A percentile compares a stretch with the other conserved stretches of the same genome.
Conservation (phyloP, 1,140 invertebrate genomes). For the Meloidogyne exigua region DNA sequence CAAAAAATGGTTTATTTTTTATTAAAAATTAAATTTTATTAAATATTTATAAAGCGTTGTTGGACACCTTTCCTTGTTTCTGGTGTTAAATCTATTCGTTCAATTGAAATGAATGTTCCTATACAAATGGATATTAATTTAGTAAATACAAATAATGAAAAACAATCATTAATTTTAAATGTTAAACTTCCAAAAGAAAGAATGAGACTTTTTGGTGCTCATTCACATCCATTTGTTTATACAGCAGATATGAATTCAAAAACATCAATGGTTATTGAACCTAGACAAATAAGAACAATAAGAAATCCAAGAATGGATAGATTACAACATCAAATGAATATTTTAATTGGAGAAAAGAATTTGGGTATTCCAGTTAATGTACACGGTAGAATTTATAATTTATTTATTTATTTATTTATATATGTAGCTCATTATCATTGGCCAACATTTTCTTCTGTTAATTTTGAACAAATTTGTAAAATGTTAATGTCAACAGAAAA, state of each 20-base stretch:
- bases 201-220: slow-evolving; percentile 31
- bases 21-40: neutral
- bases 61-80: slow-evolving; percentile 34
- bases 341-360: slow-evolving; percentile 14
- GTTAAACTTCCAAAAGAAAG: slow-evolving; percentile 39
- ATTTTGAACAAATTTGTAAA: slow-evolving; percentile 3
- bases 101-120: slow-evolving; percentile 41
- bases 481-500: slow-evolving; percentile 20
- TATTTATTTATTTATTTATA: neutral
- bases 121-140: slow-evolving; percentile 37
- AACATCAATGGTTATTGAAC: slow-evolving; percentile 10
- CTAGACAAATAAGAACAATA: slow-evolving; percentile 6
- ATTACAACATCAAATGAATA: slow-evolving; percentile 21
- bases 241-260: slow-evolving; percentile 25
- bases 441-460: slow-evolving; percentile 7
- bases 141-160: slow-evolving; percentile 26
- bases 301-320: slow-evolving; percentile 18
- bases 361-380: slow-evolving; percentile 17
- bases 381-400: slow-evolving; percentile 4
- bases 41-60: slow-evolving; percentile 13
- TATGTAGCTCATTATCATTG: slow-evolving; percentile 10
- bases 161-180: slow-evolving; percentile 37
- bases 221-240: slow-evolving; percentile 45
- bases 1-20: slow-evolving; percentile 26
- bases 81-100: slow-evolving; percentile 44